Evolutionary conservation across 2,888 invertebrate genomes (phyloP).

Genomic region (Atethmia centrago): DNA sequence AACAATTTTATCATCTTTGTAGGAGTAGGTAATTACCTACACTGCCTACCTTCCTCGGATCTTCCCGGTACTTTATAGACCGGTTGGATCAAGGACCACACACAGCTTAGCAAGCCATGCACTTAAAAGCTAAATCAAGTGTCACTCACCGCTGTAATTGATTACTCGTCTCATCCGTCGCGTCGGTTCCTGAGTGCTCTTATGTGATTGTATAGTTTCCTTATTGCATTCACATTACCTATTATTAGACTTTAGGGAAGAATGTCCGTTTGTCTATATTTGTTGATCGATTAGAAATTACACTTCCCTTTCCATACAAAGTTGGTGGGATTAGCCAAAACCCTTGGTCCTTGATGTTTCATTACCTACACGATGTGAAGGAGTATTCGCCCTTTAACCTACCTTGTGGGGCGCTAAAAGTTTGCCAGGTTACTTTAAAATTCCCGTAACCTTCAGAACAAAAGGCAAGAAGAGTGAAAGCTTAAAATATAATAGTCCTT

Average conservation of each 20-base stretch:
- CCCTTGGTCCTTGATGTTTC: not conserved
- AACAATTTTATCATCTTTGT: not conserved
- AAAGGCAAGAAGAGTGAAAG: not conserved
- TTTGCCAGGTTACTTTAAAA: not conserved
- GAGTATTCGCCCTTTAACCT: not conserved
- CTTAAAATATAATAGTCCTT: too few relatives aligned
- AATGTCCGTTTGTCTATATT: not conserved
- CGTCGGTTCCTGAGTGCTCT: constrained; percentile 30
- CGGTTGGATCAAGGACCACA: constrained; percentile 46
- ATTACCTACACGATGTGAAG: not conserved
- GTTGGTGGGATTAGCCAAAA: not conserved
- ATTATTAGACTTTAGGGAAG: not conserved
- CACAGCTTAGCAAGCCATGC: constrained; percentile 22
- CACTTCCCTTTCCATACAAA: not conserved
- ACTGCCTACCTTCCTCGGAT: not conserved
- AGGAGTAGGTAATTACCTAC: constrained; percentile 3
- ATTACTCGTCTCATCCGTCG: constrained; percentile 41
- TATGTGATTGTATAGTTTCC: constrained; percentile 28
- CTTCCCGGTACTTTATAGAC: constrained; percentile 10
- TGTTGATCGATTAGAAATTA: not conserved
- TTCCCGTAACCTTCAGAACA: not conserved
- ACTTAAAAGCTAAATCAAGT: constrained; percentile 34
- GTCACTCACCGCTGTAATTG: constrained; percentile 50
- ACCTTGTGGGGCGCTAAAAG: not conserved
- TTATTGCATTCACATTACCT: constrained; percentile 45